Conservation (phyloP, 1,140 invertebrate genomes). For the Zaprionus vittiger region DNA sequence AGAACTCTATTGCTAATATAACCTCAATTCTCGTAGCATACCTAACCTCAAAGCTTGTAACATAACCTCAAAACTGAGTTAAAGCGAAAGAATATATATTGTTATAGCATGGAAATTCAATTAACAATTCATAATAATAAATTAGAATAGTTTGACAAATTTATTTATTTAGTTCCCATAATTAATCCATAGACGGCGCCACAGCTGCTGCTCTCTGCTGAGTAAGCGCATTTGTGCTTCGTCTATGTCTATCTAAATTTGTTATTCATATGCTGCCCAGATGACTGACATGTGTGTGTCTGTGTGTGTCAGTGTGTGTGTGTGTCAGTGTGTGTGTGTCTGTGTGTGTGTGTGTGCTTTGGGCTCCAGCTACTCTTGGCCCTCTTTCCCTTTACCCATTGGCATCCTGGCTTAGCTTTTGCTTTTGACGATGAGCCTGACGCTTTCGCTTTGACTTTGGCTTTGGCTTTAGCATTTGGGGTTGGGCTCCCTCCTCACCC, state of each 20-base stretch:
- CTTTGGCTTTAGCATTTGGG: conserved; percentile 27
- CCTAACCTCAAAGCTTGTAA: no score
- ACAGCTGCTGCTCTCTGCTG: neutral
- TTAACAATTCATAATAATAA: neutral
- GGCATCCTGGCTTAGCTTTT: conserved; percentile 40
- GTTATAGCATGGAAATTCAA: neutral
- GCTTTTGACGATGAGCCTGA: conserved; percentile 68
- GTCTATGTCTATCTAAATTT: neutral
- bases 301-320: conserved; percentile 15
- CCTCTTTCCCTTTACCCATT: neutral
- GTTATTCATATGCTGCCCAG: neutral
- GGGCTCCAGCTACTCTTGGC: neutral
- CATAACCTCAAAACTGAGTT: no score
- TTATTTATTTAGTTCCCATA: no score
- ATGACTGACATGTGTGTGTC: conserved; percentile 39
- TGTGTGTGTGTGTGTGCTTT: conserved; percentile 10
- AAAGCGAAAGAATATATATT: no score
- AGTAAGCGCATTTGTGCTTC: neutral
- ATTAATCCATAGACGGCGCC: neutral
- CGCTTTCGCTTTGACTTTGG: conserved; percentile 34
- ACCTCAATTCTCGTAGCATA: no score
- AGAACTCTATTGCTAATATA: no score
- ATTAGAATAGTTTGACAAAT: no score
- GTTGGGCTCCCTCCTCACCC: neutral
- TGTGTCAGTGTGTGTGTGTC: conserved; percentile 19